Conservation (phyloP, 1,140 invertebrate genomes). For the Chelonus insularis region DNA sequence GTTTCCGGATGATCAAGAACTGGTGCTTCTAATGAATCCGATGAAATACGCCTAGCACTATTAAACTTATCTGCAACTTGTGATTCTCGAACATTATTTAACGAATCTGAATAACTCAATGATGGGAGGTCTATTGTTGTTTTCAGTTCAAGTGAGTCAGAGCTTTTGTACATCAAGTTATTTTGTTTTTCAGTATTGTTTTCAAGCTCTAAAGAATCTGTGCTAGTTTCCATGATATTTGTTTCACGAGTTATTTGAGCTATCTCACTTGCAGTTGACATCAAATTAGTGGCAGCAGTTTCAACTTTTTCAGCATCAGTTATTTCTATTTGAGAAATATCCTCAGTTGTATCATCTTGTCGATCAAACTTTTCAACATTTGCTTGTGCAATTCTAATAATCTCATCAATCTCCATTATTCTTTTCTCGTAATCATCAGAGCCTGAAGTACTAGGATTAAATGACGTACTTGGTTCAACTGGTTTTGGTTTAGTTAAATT, state of each 20-base stretch:
- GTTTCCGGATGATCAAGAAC: conserved; percentile 42
- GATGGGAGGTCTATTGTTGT: conserved; percentile 55
- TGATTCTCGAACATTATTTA: conserved; percentile 51
- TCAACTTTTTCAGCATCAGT: conserved; percentile 45
- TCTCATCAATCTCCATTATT: conserved; percentile 76
- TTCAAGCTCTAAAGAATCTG: conserved; percentile 66
- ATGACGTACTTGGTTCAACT: conserved; percentile 43
- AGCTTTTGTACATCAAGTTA: conserved; percentile 51
- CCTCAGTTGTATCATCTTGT: conserved; percentile 59
- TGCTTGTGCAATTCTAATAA: conserved; percentile 70
- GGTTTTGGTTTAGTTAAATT: conserved; percentile 42
- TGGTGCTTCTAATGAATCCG: conserved; percentile 54
- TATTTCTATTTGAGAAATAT: conserved; percentile 55
- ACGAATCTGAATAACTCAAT: conserved; percentile 52
- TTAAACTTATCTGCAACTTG: conserved; percentile 41
- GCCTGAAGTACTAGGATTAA: conserved; percentile 64
- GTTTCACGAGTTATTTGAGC: conserved; percentile 25
- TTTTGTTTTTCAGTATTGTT: conserved; percentile 46
- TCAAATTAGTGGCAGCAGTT: not conserved
- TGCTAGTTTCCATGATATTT: conserved; percentile 64
- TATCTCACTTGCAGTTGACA: conserved; percentile 43
- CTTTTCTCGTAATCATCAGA: conserved; percentile 71
- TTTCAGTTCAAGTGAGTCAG: conserved; percentile 56
- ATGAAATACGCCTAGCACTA: conserved; percentile 51
- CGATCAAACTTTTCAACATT: conserved; percentile 70